A percentile compares a stretch with the other conserved stretches of the same genome.
Evolutionary conservation across 2,113 vertebrate species (phyloP).

Genomic region (Blennius ocellaris): DNA sequence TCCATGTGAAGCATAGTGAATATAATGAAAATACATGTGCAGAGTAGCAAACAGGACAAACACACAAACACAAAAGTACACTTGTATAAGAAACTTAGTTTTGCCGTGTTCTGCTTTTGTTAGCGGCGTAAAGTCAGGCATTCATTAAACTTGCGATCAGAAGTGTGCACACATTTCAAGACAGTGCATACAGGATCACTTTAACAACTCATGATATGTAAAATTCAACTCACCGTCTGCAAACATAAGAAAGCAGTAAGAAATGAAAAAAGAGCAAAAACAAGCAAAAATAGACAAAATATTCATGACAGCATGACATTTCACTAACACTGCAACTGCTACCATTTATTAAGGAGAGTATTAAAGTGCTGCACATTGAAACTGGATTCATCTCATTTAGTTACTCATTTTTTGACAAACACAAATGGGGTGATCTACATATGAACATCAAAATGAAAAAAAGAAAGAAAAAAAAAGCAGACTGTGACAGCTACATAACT

Average conservation of each 20-base stretch:
- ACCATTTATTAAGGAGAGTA: constrained; percentile 18
- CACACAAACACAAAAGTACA: constrained; percentile 24
- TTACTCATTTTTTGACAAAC: constrained; percentile 53
- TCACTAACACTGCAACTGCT: constrained; percentile 43
- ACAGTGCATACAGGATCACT: constrained; percentile 88
- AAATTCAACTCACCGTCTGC: constrained; percentile 99
- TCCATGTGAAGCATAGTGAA: constrained; percentile 2
- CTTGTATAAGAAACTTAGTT: constrained; percentile 44
- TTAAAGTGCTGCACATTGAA: constrained; percentile 33
- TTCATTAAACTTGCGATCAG: constrained; percentile 43
- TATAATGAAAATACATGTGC: constrained; percentile 51
- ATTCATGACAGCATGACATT: constrained; percentile 85
- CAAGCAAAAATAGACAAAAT: constrained; percentile 87
- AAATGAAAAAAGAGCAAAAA: constrained; percentile 91
- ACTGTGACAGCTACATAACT: constrained; percentile 66
- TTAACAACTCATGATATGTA: constrained; percentile 90
- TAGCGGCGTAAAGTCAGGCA: constrained; percentile 45
- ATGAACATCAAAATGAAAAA: constrained; percentile 72
- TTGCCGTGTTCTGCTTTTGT: constrained; percentile 21
- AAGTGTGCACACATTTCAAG: constrained; percentile 73
- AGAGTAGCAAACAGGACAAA: constrained; percentile 44
- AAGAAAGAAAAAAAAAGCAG: constrained; percentile 64
- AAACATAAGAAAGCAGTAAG: constrained; percentile 99
- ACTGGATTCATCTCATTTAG: constrained; percentile 39
- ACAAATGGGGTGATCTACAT: constrained; percentile 71